These are phyloP conservation scores for Remorina albescens DNA, from an alignment of 2,797 vertebrate genomes.

Conservation along the genomic window DNA sequence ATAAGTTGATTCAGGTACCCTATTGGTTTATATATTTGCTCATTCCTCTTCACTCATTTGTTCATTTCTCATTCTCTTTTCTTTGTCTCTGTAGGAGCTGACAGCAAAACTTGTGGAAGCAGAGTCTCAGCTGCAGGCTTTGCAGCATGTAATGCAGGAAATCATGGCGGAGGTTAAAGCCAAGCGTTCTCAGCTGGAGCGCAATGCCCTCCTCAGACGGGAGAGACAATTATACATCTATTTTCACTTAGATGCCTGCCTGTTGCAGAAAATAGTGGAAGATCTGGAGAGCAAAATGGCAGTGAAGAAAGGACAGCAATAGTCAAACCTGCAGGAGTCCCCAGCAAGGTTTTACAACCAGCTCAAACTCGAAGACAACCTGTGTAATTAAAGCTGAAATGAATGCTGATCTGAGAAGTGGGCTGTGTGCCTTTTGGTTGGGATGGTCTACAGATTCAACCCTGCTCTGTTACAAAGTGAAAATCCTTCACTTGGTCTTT, in stretches of 20 bases:
- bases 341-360: neutral
- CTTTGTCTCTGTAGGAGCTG: constrained; percentile 84
- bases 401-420: neutral
- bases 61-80: constrained; percentile 4
- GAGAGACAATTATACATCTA: constrained; percentile 92
- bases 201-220: constrained; percentile 81
- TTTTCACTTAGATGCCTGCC: constrained; percentile 88
- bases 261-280: constrained; percentile 87
- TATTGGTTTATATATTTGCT: neutral
- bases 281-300: constrained; percentile 85
- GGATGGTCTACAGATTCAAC: neutral
- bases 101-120: constrained; percentile 83
- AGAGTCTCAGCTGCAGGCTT: constrained; percentile 84
- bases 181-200: constrained; percentile 88
- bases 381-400: constrained; percentile 5
- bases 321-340: neutral
- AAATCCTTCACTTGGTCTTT: constrained; percentile 11
- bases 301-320: constrained; percentile 42
- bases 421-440: neutral
- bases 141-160: constrained; percentile 87
- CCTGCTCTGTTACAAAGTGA: neutral
- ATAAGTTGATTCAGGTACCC: neutral
- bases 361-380: neutral
- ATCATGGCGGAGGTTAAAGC: constrained; percentile 87
- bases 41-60: neutral